Evolutionary conservation across 2,113 vertebrate genomes (phyloP).

Genomic region (Laticauda laticaudata): DNA sequence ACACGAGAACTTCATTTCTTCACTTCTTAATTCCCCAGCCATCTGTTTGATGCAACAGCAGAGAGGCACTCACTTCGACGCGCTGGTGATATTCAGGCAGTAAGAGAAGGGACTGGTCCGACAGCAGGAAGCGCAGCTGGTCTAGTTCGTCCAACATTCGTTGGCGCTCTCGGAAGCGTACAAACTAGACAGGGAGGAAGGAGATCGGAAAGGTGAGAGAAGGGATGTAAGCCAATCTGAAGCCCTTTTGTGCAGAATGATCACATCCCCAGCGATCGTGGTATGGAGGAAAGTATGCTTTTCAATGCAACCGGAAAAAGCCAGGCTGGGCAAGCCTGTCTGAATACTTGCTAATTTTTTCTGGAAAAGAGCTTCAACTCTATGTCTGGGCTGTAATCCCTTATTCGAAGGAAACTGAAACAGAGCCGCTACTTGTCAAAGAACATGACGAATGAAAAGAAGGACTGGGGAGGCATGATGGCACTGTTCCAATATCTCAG

Average conservation of each 20-base stretch:
- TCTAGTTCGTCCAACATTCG: constrained; percentile 82
- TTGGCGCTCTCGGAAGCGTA: constrained; percentile 75
- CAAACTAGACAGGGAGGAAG: constrained; percentile 67
- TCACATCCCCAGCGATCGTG: background rate
- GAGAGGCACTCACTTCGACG: constrained; percentile 73
- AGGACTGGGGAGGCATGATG: background rate
- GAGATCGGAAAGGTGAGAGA: background rate
- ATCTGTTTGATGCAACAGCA: too few relatives aligned
- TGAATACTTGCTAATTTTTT: background rate
- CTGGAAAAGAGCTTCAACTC: background rate
- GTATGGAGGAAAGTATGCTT: background rate
- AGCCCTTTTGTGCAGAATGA: background rate
- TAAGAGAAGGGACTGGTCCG: constrained; percentile 83
- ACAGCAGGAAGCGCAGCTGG: constrained; percentile 80
- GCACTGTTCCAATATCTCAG: background rate
- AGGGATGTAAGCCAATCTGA: background rate
- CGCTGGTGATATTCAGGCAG: constrained; percentile 88
- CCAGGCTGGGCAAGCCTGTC: background rate
- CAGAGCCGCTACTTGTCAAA: background rate
- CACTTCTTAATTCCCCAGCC: background rate
- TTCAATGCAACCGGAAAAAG: background rate
- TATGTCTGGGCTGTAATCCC: background rate
- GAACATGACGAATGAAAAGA: background rate
- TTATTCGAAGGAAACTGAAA: background rate
- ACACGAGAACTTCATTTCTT: background rate